Evolutionary conservation across 2,113 vertebrate genomes (phyloP), one percentile per base, ranked within the genome.

Genomic region (Anseranas semipalmata): DNA sequence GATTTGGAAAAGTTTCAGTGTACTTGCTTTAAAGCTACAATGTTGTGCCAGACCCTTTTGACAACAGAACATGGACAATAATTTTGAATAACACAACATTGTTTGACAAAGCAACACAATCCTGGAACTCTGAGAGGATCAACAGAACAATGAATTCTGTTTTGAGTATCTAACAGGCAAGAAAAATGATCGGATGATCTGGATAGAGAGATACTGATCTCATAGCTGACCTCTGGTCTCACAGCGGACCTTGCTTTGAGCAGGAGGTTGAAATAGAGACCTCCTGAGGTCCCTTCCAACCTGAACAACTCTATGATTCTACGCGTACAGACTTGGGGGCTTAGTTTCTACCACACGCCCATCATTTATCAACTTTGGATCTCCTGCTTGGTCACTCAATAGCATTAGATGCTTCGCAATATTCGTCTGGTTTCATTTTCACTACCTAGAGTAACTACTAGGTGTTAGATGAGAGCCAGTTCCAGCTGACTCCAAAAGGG

Each of bases 291-390:
- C 24, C 39, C 30, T 87, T 90, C 68, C 37, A n/a, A 5, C 46
- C 3, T 2, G 19, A 78, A 33, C 19, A 59, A 10, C 5, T 71
- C 50, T 78, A 7, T 72, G n/a, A 75, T 55, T 82, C 45, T 75
- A n/a, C 1, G 0, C 37, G 7, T 3, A 3, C 1, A 8, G 20
- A 60, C 10, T 0, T 55, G 27, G 53, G 27, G 25, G 22, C 72
- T 89, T 43, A 19, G 37, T 30, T 81, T 75, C 37, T 81, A 76
- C 20, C 53, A 15, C 19, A 72, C 0, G 0, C 33, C n/a, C 52
- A 46, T 74, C 65, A 45, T 46, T 74, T 58, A 27, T 2, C 48
- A 66, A 24, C n/a, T 78, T 58, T 59, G 37, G 3, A 45, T 77
- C 86, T 94, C 68, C 84, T 63, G 3, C 15, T 5, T 53, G 30